Evolutionary conservation across 2,113 vertebrate genomes (phyloP), one percentile per base, ranked within the genome.

Genomic region (Tragelaphus scriptus): DNA sequence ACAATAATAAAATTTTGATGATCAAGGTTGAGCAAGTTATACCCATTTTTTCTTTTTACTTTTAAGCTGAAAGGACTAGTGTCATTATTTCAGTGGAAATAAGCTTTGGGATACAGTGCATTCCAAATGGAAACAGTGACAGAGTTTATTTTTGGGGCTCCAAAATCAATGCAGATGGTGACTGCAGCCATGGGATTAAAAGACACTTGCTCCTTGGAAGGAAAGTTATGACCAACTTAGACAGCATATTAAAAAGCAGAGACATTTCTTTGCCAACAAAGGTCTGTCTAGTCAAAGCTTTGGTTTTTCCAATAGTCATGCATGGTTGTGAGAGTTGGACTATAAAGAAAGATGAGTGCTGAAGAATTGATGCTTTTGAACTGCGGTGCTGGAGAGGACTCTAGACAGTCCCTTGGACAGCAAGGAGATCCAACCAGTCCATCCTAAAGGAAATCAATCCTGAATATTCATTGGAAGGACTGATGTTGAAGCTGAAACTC

Each of bases 361-460:
- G 0, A 71, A 71, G 30, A 40, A 12, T n/a, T 36, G 68, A 40
- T 71, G 68, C 19, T 71, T 71, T 36, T 36, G n/a, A 71, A 36
- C n/a, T 12, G 4, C 0, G 4, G 65, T 71, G n/a, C 0, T 71
- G 9, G 65, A 71, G 65, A 71, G 11, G 65, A 71, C n/a, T 36
- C 17, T 71, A 21, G 9, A 71, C n/a, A 21, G n/a, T 71, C 65
- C n/a, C 65, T 71, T 36, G 17, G 65, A 71, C 65, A 36, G n/a
- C 19, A 36, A 71, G 65, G 65, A 71, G n/a, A 71, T 36, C 4
- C n/a, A 71, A 71, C 9, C n/a, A 71, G 9, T 36, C n/a, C 17
- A 36, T 36, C 5, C 65, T 71, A 23, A 36, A 71, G n/a, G 65
- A 36, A 2, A 71, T 36, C 65, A 71, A 0, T 12, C 65, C n/a